Base-by-base conservation (phyloP, 1,140 invertebrate species). In the Eriocheir sinensis region DNA sequence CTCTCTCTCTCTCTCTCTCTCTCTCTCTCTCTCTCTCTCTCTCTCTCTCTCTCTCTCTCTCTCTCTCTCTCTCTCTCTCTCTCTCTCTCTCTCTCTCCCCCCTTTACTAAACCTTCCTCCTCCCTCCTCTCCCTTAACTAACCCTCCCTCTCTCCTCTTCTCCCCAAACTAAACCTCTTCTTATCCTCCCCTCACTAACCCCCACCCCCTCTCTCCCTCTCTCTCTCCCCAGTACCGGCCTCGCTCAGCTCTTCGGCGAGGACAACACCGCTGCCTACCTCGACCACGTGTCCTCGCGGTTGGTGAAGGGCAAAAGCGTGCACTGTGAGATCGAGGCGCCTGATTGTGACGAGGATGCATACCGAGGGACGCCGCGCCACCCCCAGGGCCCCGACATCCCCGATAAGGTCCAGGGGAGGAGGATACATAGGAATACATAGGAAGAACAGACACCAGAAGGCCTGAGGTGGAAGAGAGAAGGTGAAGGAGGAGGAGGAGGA, bases 231-330 rank as follows among this genome's bases (percentile, higher is more conserved):
- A 94, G 94, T 6, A 86, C 94, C 2, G 72, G 94, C 30, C 27
- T 94, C 34, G 89, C 94, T 27, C 89, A 92, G 30, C 94, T 94
- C 0, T 94, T 94, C 34, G 94, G 94, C 12, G 94, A 94, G 89
- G 94, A 94, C 2, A 83, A 91, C 3, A 60, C 40, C 15, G 89
- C 89, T 0, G 21, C 81, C 3, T 48, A 85, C 12, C 79, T 94
- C 21, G 94, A 94, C 48, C 81, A 44, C 6, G n/a, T 94, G 27
- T 90, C 85, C 34, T 40, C 48, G 4, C 15, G 92, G 27, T 3
- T 91, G 8, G 34, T 94, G 48, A 44, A 91, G 4, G 94, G 94
- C 27, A n/a, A 85, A 17, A 80, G 92, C n/a, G 89, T 85, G 0
- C 30, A 81, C 0, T 94, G 94, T 53, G 44, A 53, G 15, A 36